Conservation (phyloP, 1,140 invertebrate genomes). For the Drosophila willistoni region DNA sequence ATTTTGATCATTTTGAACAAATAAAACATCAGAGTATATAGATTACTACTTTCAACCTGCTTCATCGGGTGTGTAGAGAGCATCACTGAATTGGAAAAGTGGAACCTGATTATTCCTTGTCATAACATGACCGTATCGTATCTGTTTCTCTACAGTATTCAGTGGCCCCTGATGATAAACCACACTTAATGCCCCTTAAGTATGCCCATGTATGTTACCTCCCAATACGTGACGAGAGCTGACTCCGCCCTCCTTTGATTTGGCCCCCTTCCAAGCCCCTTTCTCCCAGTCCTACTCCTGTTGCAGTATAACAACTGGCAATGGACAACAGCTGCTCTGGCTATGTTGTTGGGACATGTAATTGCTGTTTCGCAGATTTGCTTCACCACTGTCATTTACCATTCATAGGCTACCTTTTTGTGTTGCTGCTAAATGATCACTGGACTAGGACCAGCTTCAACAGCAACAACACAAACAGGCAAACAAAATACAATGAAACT, state of each 20-base stretch:
- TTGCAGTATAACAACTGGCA: constrained; percentile 19
- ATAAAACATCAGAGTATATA: neutral
- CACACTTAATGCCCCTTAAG: constrained; percentile 76
- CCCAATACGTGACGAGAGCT: constrained; percentile 70
- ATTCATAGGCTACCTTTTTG: constrained; percentile 67
- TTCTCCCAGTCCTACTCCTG: neutral
- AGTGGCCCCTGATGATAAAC: constrained; percentile 63
- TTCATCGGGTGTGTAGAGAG: neutral
- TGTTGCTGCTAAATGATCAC: constrained; percentile 57
- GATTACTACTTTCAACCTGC: neutral
- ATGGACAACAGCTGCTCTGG: constrained; percentile 21
- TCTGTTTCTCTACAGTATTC: constrained; percentile 25
- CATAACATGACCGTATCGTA: constrained; percentile 62
- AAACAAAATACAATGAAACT: constrained; percentile 55
- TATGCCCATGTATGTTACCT: constrained; percentile 73
- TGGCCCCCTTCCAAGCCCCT: neutral
- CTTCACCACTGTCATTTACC: constrained; percentile 61
- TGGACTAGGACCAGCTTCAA: constrained; percentile 31
- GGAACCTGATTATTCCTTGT: constrained; percentile 43
- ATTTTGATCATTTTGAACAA: too few relatives aligned
- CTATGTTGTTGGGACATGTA: constrained; percentile 50
- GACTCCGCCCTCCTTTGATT: constrained; percentile 5
- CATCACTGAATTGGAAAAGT: constrained; percentile 3
- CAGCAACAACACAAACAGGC: constrained; percentile 8
- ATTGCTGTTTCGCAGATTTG: constrained; percentile 47